Base-by-base conservation (phyloP, 2,113 vertebrate genomes). In the Piprites chloris region DNA sequence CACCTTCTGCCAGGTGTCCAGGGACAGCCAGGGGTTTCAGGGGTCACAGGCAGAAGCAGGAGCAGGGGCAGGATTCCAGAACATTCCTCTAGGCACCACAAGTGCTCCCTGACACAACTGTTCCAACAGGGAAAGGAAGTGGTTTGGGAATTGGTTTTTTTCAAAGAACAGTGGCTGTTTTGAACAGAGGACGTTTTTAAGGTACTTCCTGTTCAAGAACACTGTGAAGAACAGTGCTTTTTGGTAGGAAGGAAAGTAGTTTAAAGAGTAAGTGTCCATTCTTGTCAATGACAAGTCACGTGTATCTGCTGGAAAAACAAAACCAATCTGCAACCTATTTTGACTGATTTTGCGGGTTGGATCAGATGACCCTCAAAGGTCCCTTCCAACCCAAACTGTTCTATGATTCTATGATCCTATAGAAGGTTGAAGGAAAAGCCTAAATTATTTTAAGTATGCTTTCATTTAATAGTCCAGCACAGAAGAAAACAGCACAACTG, bases 241-340 rank as follows among this genome's bases (percentile, higher is more conserved):
- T 7, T 16, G 3, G 35, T 3, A 15, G 86, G 1, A 32, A 24
- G 46, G 18, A 11, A 14, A 14, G 22, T 0, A 1, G 8, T 28
- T 66, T 9, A 11, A 39, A 52, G 61, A 5, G 0, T 5, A 15
- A 73, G 12, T 41, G 30, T 21, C 49, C 11, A 9, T 21, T 77
- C 32, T 33, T 27, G 75, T 67, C 16, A 39, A 28, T 37, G 68
- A 5, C 9, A 5, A 65, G 19, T 37, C 61, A 52, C 4, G 0
- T 24, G 68, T 9, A 8, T 9, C 86, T 82, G 44, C 61, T 17
- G 77, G 61, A 39, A 44, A 67, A 74, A 39, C 15, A 50, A 52
- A 74, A n/a, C 12, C 52, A 39, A 9, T 52, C 19, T 16, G 23
- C 23, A 6, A 10, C 30, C 58, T 2, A 2, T 1, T 35, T 5